Evolutionary conservation across 1,140 invertebrate genomes (phyloP), one percentile per base, ranked within the genome.

Genomic region (Pseudachorutes palmiensis): DNA sequence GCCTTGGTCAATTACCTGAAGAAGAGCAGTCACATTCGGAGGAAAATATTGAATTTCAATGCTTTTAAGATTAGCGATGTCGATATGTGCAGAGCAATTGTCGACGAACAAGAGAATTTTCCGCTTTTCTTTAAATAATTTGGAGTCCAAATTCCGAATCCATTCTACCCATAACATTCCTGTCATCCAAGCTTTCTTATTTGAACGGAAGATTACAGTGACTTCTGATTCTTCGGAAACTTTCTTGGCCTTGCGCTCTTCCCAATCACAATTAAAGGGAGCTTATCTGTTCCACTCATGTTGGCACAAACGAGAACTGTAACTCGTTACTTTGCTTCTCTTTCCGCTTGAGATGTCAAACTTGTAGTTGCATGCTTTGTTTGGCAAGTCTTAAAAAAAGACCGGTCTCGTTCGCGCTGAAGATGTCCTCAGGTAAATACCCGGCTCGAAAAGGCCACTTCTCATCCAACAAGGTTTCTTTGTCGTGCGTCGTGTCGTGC

Each of bases 291-390:
- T 14, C 77, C 76, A 28, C 58, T 31, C 70, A 73, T 74, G 48
- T 77, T 78, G 19, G 67, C 59, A 65, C 62, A 72, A 2, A 76
- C 58, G 14, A 77, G 41, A 24, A 75, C 72, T 12, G 75, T 78
- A 0, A 77, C 61, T 24, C 75, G 49, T 24, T 76, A 74, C 70
- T 76, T 77, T 2, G 58, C 61, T 48, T 70, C 78, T 76, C 16
- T 75, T 70, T 48, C 73, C 60, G 22, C 29, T 9, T 26, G 57
- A 67, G 2, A 2, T 48, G 26, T 62, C 26, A 9, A 28, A 28
- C 16, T 14, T 29, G 2, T 22, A 33, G 1, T 49, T 32, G n/a
- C 22, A 22, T 22, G 60, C 55, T 55, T 33, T 49, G 19, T 67
- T 32, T 2, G 66, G 66, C 5, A 62, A 19, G 5, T 29, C 55